Evolutionary conservation across 2,797 vertebrate species (phyloP), one percentile per base, ranked within the genome.

Genomic region (Spinus pinus): DNA sequence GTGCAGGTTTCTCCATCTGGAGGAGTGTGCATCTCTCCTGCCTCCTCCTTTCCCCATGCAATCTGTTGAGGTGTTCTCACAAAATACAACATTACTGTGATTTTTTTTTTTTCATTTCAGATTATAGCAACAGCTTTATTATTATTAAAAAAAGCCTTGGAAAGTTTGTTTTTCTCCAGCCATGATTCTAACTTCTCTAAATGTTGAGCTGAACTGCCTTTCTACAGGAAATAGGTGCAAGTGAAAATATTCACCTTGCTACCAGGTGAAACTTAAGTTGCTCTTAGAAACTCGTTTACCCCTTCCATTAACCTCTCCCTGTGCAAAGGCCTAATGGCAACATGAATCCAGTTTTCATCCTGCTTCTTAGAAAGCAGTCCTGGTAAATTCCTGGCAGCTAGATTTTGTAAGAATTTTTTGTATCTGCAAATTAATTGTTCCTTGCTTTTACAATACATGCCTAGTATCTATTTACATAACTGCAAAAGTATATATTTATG

Each of bases 381-480:
- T 75, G 67, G 41, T 61, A 73, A 86, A 78, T 72, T 80, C 85
- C 81, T 66, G 88, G 86, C 91, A 95, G 93, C 88, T 85, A 51
- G 64, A 58, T 72, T 84, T 78, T 58, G 37, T 50, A 27, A 81
- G 50, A 57, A 24, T 42, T 71, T 56, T 91, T 90, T 73, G 33
- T 77, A 54, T 33, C 65, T 83, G 54, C 83, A 51, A 57, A 61
- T 51, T 33, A 71, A 12, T 61, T 82, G 44, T 49, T 81, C 46
- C 78, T 90, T 70, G 60, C 83, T 95, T 93, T 91, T 90, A 7
- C 66, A 51, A 49, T 69, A 65, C 62, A 25, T 41, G 33, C 74
- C 58, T 86, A 85, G 44, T 60, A 33, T 79, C 66, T 94, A 91
- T 93, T 96, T 93, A 89, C 66, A 5, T 86, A 74, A 69, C 67